phyloP scores from a whole-genome alignment of 2,797 vertebrate genomes.

The Meda fulgida region DNA sequence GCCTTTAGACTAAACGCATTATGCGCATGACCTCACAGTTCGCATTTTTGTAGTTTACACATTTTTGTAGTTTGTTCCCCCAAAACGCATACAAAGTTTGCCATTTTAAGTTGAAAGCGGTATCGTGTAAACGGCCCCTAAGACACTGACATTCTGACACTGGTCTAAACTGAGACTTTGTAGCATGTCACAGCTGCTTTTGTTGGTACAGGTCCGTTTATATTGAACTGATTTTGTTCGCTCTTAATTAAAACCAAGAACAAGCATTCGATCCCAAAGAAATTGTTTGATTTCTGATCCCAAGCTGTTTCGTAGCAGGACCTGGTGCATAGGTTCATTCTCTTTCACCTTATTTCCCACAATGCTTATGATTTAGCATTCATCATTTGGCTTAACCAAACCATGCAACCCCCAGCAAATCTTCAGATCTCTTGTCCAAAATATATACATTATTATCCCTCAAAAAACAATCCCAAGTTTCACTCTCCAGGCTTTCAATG shows the following conservation, averaged over 20 bases:
- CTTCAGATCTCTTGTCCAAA: constrained; percentile 34
- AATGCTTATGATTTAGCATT: constrained; percentile 58
- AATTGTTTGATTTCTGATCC: constrained; percentile 64
- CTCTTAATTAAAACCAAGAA: not conserved
- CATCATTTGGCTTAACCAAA: constrained; percentile 64
- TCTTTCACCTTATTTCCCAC: constrained; percentile 72
- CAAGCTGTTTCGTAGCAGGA: constrained; percentile 40
- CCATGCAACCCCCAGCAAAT: constrained; percentile 65
- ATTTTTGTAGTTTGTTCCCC: not conserved
- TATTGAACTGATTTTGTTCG: not conserved
- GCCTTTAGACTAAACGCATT: not conserved
- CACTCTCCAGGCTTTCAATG: constrained; percentile 14
- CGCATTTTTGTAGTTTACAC: not conserved
- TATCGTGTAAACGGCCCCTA: not conserved
- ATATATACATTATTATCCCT: constrained; percentile 49
- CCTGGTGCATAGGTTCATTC: constrained; percentile 62
- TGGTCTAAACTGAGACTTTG: not conserved
- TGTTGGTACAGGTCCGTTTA: not conserved
- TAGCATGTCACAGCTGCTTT: not conserved
- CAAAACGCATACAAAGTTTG: not conserved
- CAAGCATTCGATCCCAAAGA: constrained; percentile 63
- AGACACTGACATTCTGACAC: not conserved
- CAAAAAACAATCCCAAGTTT: constrained; percentile 29
- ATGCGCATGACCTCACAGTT: not conserved
- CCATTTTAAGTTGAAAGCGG: not conserved